These are phyloP conservation scores for Aphis gossypii DNA, from an alignment of 1,140 invertebrate genomes.

Conservation along the genomic window DNA sequence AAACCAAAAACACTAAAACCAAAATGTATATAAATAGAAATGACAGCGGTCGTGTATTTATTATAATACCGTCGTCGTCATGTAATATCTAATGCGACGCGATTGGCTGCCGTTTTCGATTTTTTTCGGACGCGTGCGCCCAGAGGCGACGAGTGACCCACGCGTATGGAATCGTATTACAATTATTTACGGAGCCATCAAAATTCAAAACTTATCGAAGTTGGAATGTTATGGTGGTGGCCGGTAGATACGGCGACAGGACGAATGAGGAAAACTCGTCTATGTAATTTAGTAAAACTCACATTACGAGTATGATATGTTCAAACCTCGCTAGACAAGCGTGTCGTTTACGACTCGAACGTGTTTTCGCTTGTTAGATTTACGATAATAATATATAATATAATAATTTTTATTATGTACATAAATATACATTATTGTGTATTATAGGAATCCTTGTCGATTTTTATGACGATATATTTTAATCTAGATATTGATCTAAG, in stretches of 20 bases:
- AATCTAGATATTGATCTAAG: not conserved
- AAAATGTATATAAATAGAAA: not conserved
- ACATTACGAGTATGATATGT: not conserved
- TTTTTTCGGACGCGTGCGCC: not conserved
- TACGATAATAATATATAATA: not conserved
- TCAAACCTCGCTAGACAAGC: not conserved
- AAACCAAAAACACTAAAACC: not conserved
- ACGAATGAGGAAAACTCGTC: not conserved
- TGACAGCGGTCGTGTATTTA: not conserved
- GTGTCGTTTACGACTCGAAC: not conserved
- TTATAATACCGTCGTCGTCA: not conserved
- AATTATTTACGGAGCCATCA: not conserved
- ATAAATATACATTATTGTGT: no score
- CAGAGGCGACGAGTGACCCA: not conserved
- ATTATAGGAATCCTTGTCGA: not conserved
- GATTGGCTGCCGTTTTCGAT: slow-evolving; percentile 27
- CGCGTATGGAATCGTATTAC: not conserved
- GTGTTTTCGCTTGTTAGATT: not conserved
- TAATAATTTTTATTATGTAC: no score
- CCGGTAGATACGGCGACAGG: not conserved
- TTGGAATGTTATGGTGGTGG: not conserved
- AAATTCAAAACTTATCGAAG: not conserved
- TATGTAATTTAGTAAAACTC: not conserved
- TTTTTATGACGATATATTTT: not conserved
- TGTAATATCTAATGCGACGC: not conserved